phyloP scores from a whole-genome alignment of 2,888 invertebrate genomes.

The Luffia ferchaultella region DNA sequence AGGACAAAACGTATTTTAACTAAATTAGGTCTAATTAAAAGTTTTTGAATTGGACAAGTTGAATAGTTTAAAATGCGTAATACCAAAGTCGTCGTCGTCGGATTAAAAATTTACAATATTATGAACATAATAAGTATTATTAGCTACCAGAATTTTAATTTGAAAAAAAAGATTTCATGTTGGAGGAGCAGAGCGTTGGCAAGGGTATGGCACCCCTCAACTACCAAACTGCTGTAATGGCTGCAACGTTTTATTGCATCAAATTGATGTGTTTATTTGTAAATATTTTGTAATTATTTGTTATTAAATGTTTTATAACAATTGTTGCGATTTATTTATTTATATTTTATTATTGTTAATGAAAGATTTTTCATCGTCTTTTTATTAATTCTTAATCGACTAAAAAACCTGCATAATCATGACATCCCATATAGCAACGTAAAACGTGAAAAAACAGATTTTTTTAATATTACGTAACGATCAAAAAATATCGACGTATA shows the following conservation, averaged over 20 bases:
- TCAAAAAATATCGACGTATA: too few relatives aligned
- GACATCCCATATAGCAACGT: not conserved
- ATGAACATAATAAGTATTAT: too few relatives aligned
- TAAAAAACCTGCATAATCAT: not conserved
- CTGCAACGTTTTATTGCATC: constrained; percentile 30
- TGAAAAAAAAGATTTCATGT: too few relatives aligned
- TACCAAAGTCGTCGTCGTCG: too few relatives aligned
- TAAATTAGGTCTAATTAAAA: too few relatives aligned
- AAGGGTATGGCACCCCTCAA: not conserved
- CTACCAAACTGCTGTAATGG: not conserved
- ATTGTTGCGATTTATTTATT: not conserved
- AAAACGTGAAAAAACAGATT: too few relatives aligned
- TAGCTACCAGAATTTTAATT: too few relatives aligned
- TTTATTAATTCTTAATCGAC: not conserved
- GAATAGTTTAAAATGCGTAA: too few relatives aligned
- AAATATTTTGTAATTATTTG: constrained; percentile 56
- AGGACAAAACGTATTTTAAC: too few relatives aligned
- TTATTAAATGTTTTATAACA: constrained; percentile 10
- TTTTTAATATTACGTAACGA: too few relatives aligned
- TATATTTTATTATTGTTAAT: not conserved
- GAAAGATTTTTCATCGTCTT: not conserved
- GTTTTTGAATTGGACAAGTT: too few relatives aligned
- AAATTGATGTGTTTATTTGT: constrained; percentile 60
- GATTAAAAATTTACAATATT: too few relatives aligned
- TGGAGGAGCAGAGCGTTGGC: not conserved